These are phyloP conservation scores for Taeniopygia guttata DNA, from an alignment of 2,797 vertebrate genomes.

Conservation along the genomic window DNA sequence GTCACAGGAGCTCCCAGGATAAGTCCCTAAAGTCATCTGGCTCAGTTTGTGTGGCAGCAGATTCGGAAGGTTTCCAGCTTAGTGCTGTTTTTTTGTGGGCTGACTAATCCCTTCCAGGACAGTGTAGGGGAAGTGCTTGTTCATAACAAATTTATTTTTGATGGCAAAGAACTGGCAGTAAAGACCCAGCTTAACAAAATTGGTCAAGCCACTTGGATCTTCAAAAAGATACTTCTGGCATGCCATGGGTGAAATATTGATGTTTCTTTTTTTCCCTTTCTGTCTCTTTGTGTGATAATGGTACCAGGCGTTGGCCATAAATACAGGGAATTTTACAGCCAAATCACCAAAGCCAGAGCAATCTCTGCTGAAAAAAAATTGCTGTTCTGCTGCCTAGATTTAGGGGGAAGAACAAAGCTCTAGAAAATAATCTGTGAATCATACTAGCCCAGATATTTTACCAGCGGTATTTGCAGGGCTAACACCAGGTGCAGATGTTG, in stretches of 20 bases:
- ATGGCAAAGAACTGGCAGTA: neutral
- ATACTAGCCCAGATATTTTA: neutral
- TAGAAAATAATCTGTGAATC: slow-evolving; percentile 14
- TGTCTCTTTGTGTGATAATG: neutral
- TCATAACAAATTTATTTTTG: neutral
- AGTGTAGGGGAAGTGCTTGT: neutral
- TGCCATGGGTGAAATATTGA: neutral
- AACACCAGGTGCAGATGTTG: neutral
- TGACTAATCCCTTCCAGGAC: slow-evolving; percentile 17
- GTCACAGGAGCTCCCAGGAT: neutral
- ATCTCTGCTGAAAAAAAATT: neutral
- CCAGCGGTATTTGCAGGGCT: neutral
- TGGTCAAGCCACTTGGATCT: neutral
- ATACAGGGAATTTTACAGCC: neutral
- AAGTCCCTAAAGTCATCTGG: neutral
- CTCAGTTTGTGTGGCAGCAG: neutral
- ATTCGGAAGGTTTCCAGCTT: neutral
- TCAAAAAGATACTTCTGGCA: neutral
- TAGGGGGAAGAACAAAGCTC: neutral
- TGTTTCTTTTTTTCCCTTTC: neutral
- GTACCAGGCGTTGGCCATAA: neutral
- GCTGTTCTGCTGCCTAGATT: neutral
- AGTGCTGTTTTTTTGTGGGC: neutral
- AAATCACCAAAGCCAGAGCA: neutral
- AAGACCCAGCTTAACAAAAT: neutral